phyloP scores from a whole-genome alignment of 2,888 invertebrate species.

The Drosophila nigricruria region DNA sequence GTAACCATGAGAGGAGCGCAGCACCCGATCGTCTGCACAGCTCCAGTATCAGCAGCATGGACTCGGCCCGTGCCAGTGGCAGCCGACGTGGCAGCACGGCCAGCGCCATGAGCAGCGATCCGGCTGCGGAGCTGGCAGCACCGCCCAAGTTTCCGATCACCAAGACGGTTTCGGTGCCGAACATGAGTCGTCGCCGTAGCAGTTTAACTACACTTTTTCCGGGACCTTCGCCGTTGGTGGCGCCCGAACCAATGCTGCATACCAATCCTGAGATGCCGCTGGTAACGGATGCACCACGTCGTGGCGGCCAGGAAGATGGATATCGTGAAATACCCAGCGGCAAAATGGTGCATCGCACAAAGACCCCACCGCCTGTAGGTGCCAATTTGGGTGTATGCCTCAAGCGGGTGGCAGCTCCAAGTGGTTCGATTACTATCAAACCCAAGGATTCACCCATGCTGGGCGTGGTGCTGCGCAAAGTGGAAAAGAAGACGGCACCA shows the following conservation, averaged over 20 bases:
- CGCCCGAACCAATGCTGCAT: constrained; percentile 74
- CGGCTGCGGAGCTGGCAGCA: constrained; percentile 34
- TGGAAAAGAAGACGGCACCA: constrained; percentile 83
- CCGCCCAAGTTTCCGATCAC: constrained; percentile 79
- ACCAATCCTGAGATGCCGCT: constrained; percentile 69
- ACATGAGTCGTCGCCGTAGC: constrained; percentile 74
- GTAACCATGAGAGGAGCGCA: constrained; percentile 70
- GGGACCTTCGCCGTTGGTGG: constrained; percentile 78
- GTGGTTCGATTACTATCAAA: constrained; percentile 81
- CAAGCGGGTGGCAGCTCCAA: constrained; percentile 83
- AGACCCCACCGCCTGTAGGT: constrained; percentile 84
- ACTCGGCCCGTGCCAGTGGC: constrained; percentile 62
- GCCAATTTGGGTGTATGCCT: constrained; percentile 83
- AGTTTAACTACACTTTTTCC: constrained; percentile 76
- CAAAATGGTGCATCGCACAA: constrained; percentile 79
- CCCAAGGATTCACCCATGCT: constrained; percentile 83
- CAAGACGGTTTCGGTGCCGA: constrained; percentile 81
- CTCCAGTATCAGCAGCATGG: constrained; percentile 76
- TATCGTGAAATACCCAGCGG: constrained; percentile 76
- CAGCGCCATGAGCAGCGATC: constrained; percentile 58
- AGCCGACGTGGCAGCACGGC: constrained; percentile 77
- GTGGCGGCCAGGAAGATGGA: constrained; percentile 60
- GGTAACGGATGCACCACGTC: constrained; percentile 39
- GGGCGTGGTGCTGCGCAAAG: constrained; percentile 84
- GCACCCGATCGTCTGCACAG: constrained; percentile 81